Base-by-base conservation (phyloP, 1,140 invertebrate genomes). In the Fopius arisanus region DNA sequence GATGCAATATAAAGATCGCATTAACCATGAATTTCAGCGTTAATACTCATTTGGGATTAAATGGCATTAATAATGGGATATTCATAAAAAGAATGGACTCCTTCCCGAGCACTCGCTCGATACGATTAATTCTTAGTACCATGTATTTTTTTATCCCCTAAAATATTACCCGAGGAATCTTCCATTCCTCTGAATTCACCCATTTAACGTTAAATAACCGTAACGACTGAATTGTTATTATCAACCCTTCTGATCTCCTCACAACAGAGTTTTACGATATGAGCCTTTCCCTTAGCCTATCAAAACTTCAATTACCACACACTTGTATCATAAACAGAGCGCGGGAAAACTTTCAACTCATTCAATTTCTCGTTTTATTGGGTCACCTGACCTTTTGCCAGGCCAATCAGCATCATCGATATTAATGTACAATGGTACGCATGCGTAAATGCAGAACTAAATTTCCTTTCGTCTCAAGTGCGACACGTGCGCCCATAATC, bases 401-500 rank as follows among this genome's bases (percentile, higher is more conserved):
- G 14, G 16, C 43, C 14, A 48, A 48, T 48, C n/a, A 48, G 16
- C 43, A 16, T 48, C 21, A 2, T n/a, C 10, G 29, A 69, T 51
- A 31, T n/a, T 26, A 67, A 43, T 67, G 6, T 19, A 41, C 19
- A 43, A 31, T n/a, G 43, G 51, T n/a, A 33, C 70, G 70, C 70
- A 63, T 71, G 70, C 70, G 70, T 41, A 7, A 40, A 70, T 28
- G 16, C 7, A 21, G 19, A 12, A 63, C 10, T 41, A 65, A 23
- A 23, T 59, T 63, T 7, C 54, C 59, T 26, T 41, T 63, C 54
- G 54, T 59, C 54, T 59, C 54, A 21, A 4, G 54, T 37, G 59
- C 54, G 70, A 33, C 70, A 71, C 70, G 70, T 65, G 70, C 70
- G 54, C 62, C 59, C 33, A 26, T 59, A 33, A 70, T 14, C 21